Evolutionary conservation across 1,140 invertebrate genomes (phyloP), one percentile per base, ranked within the genome.

Genomic region (Zaprionus kolodkinae): DNA sequence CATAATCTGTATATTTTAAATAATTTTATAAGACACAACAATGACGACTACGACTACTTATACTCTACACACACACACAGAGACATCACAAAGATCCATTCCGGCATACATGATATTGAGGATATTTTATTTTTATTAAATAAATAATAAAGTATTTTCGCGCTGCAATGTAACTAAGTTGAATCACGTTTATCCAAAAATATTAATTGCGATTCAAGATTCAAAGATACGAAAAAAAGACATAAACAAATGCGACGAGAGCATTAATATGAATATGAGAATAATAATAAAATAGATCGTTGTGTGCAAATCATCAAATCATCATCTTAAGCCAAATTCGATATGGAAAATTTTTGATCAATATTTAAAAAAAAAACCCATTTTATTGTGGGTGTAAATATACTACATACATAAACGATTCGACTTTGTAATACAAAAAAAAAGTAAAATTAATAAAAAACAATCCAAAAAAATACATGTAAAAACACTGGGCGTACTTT

Each of bases 51-150:
- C 17, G 13, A 21, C 40, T 45, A 45, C 40, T 45, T 45, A 43
- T 43, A 43, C n/a, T n/a, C 50, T 60, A 48, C 25, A 52, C 33
- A 35, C 30, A 33, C 11, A 56, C 21, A 63, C n/a, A 36, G 25
- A 70, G 25, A 77, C 77, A 84, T 78, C 69, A 70, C 73, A 73
- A 48, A 72, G 35, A 57, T 50, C 25, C 71, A 74, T 68, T 72
- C 70, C 70, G 59, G 50, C 71, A 72, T 57, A 62, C 62, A 62
- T 68, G 43, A 59, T 50, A 27, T 17, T 54, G 68, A 54, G 40
- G 66, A 82, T 87, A 86, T 86, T 86, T 86, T 86, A 86, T 87
- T 72, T 85, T 86, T 86, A 86, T 86, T 86, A 76, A 86, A 86
- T 86, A 86, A 85, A 82, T 60, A 76, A 81, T 86, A 87, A 87